These are phyloP conservation scores for Nyctibius grandis DNA, from an alignment of 2,797 vertebrate genomes.

Conservation along the genomic window DNA sequence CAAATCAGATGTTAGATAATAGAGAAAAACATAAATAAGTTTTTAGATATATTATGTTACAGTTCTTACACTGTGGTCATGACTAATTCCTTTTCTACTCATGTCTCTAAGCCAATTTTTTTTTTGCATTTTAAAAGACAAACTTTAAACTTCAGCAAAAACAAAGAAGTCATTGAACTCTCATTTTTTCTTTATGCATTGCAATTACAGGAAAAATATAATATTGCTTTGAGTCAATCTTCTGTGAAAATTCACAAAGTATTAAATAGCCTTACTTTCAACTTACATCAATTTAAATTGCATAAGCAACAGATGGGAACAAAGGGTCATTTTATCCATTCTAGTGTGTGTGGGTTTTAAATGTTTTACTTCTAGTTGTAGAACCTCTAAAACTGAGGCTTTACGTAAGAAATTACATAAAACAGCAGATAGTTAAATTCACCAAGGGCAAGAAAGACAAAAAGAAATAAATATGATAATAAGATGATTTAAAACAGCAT, in stretches of 20 bases:
- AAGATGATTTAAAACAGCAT: slow-evolving; percentile 40
- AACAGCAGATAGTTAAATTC: slow-evolving; percentile 25
- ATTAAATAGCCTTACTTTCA: slow-evolving; percentile 24
- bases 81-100: neutral
- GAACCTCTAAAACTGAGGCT: neutral
- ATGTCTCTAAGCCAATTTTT: neutral
- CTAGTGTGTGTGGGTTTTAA: neutral
- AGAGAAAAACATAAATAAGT: neutral
- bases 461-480: slow-evolving; percentile 34
- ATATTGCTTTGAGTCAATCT: neutral
- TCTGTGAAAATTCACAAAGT: neutral
- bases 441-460: neutral
- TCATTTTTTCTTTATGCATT: neutral
- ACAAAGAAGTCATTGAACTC: neutral
- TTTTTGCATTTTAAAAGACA: neutral
- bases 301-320: neutral
- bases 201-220: neutral
- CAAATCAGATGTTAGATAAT: neutral
- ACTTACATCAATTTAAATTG: neutral
- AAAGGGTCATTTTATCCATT: slow-evolving; percentile 19
- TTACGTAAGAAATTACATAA: slow-evolving; percentile 31
- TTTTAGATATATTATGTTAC: neutral
- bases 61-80: neutral
- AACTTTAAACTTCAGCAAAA: neutral
- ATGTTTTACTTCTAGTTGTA: neutral